phyloP scores from a whole-genome alignment of 2,113 vertebrate genomes.

The Pachycephala philippinensis region DNA sequence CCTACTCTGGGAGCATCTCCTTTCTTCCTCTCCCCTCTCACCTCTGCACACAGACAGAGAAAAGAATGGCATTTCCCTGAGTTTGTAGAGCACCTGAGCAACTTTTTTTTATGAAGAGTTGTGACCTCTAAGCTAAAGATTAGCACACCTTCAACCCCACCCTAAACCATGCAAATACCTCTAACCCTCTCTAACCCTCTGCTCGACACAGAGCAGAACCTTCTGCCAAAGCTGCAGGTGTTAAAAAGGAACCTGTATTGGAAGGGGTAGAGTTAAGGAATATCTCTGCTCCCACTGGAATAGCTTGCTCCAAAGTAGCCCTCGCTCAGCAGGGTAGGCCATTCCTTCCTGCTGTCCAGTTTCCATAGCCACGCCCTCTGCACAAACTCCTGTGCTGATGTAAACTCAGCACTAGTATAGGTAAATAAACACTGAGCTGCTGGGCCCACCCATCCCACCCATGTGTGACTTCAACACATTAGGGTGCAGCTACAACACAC shows the following conservation, averaged over 20 bases:
- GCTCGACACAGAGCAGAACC: not conserved
- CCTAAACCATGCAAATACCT: not conserved
- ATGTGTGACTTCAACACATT: not conserved
- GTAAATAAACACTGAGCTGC: not conserved
- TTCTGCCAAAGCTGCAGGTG: not conserved
- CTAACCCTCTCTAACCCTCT: not conserved
- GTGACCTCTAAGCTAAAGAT: not conserved
- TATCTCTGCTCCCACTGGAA: accelerated
- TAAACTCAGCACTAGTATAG: not conserved
- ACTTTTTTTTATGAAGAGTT: not conserved
- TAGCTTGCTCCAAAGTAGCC: not conserved
- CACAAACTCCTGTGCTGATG: not conserved
- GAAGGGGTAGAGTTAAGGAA: not conserved
- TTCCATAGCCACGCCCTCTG: not conserved
- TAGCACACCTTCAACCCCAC: not conserved
- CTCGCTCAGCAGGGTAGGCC: not conserved
- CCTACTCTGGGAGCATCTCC: not conserved
- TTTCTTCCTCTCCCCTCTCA: not conserved
- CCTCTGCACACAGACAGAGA: not conserved
- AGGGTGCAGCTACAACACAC: not conserved
- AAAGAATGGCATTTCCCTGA: not conserved
- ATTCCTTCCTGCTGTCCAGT: not conserved
- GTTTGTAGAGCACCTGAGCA: not conserved
- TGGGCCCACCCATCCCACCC: not conserved
- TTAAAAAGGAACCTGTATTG: not conserved